phyloP scores from a whole-genome alignment of 1,140 invertebrate genomes.

The Formica selysi region DNA sequence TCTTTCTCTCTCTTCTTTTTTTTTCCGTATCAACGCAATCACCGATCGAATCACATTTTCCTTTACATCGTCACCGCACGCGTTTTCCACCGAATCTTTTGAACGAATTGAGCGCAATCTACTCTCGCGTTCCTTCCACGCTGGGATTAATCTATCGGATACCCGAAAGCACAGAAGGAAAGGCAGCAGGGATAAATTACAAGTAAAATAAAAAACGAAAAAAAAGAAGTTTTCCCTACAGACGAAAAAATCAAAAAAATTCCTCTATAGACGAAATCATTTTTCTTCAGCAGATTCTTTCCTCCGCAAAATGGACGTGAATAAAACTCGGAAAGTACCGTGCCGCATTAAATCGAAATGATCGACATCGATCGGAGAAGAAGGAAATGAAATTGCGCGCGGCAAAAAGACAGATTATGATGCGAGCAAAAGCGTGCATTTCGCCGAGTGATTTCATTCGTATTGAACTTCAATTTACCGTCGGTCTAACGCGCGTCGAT shows the following conservation, averaged over 20 bases:
- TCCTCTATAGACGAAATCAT: conserved; percentile 29
- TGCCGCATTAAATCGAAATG: conserved; percentile 39
- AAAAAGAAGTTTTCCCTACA: not conserved
- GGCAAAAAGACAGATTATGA: conserved; percentile 60
- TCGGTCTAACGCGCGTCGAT: conserved; percentile 56
- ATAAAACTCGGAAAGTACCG: conserved; percentile 38
- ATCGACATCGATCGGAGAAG: conserved; percentile 54
- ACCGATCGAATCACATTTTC: conserved; percentile 60
- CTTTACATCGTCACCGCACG: conserved; percentile 65
- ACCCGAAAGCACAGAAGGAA: conserved; percentile 40
- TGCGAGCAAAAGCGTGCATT: conserved; percentile 43
- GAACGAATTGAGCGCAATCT: not conserved
- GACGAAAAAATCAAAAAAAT: not conserved
- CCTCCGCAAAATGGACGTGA: conserved; percentile 4
- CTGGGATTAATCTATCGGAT: conserved; percentile 47
- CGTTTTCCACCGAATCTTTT: not conserved
- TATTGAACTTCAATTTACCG: conserved; percentile 68
- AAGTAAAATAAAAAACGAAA: not conserved
- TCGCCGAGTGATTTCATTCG: conserved; percentile 57
- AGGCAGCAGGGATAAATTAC: not conserved
- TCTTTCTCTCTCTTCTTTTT: not conserved
- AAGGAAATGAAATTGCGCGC: conserved; percentile 55
- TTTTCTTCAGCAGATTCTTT: conserved; percentile 21
- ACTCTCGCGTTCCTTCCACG: not conserved
- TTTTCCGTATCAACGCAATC: conserved; percentile 48